Base-by-base conservation (phyloP, 2,888 invertebrate species). In the Harpalus rufipes region DNA sequence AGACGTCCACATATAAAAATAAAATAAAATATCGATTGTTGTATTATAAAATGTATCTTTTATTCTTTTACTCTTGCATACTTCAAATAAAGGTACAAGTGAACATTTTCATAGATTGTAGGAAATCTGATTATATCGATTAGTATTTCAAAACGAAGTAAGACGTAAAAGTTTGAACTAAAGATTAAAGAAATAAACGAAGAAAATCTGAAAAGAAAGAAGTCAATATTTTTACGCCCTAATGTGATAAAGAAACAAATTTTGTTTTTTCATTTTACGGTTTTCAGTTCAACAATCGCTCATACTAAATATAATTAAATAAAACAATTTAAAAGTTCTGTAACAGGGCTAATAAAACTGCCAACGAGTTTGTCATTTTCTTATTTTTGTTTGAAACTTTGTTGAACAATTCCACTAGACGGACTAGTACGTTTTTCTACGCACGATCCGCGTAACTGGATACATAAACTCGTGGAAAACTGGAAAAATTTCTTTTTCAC, bases 391-490 rank as follows among this genome's bases (percentile, higher is more conserved):
- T 78, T 25, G 56, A 25, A 78, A 78, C 78, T 78, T 78, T 44
- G 78, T 78, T 78, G 78, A 78, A 58, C 78, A 78, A 78, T 78
- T 78, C 58, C 78, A 78, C 25, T 78, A 58, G 78, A 58, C 78
- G 4, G 56, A 51, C 76, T 58, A 8, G 56, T 51, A 74, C 74
- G 74, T 74, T 58, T 78, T 58, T 58, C 58, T 78, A 78, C 58
- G 78, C 78, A 78, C 56, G 56, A 7, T 21, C 58, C 7, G 25
- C 58, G 58, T 44, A 78, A 58, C 56, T n/a, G 58, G 44, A 44
- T 78, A 21, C 78, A 0, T 25, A 21, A 76, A 76, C 7, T 6
- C 39, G 51, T n/a, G 51, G 21, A 58, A 56, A 74, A 16, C 72
- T 18, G 44, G 44, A 74, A 68, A 65, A 65, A 32, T 7, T 74